Evolutionary conservation across 92 coral and sea anemone species (phyloP).

Genomic region (Blastomussa wellsi): DNA sequence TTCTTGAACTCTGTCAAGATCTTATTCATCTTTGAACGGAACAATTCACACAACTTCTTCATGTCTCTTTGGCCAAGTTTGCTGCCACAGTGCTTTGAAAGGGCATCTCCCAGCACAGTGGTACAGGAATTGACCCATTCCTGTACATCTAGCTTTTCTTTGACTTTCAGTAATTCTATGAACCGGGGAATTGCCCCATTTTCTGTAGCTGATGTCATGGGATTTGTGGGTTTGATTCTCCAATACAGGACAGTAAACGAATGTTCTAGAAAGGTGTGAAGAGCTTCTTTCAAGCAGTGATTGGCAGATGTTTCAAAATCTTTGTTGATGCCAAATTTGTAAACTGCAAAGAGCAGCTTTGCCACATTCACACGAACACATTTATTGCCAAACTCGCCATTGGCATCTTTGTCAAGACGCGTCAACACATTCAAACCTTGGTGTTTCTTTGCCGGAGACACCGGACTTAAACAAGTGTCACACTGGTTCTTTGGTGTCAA

Average conservation of each 20-base stretch:
- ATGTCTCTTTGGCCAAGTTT: constrained; percentile 31
- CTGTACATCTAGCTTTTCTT: constrained; percentile 3
- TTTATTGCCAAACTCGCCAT: constrained; percentile 52
- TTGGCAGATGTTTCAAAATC: constrained; percentile 28
- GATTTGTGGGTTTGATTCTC: constrained; percentile 47
- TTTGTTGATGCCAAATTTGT: constrained; percentile 28
- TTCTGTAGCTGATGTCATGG: constrained; percentile 31
- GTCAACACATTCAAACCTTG: constrained; percentile 36
- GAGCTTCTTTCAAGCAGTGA: constrained; percentile 38
- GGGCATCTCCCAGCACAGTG: constrained; percentile 7
- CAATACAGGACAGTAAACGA: constrained; percentile 51
- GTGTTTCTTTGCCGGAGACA: constrained; percentile 7
- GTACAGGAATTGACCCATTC: constrained; percentile 30
- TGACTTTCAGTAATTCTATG: constrained; percentile 5
- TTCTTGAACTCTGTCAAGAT: constrained; percentile 21
- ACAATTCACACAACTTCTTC: constrained; percentile 22
- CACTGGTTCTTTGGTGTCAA: constrained; percentile 46
- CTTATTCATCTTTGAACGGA: constrained; percentile 28
- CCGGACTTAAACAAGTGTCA: constrained; percentile 57
- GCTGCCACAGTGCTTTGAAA: constrained; percentile 7
- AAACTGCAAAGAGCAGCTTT: constrained; percentile 39
- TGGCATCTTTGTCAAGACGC: constrained; percentile 46
- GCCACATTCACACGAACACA: constrained; percentile 34
- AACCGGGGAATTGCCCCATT: constrained; percentile 17
- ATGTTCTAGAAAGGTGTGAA: constrained; percentile 48